Evolutionary conservation across 2,113 vertebrate species (phyloP), one percentile per base, ranked within the genome.

Genomic region (Chaetorhynchus papuensis): DNA sequence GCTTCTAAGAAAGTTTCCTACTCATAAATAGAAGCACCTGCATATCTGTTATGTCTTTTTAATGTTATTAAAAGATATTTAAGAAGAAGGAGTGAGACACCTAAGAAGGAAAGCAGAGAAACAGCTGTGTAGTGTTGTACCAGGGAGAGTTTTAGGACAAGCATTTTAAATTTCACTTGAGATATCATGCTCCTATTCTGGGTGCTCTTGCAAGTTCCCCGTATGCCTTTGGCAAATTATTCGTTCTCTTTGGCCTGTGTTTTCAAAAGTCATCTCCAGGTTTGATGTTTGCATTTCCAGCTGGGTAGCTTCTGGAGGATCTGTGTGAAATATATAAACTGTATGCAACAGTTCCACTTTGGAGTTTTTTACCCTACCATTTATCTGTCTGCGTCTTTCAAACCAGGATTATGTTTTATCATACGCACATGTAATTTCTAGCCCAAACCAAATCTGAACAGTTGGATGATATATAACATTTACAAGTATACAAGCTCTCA

Each of bases 1-100:
- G 90, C 85, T 91, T 94, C 59, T 52, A 60, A 68, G 76, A 37
- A 95, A 96, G 65, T 90, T 89, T 74, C 61, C 53, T 66, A 15
- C 31, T 86, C 18, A 31, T 50, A 87, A 79, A 82, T 15, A 76
- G 71, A 88, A 96, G 49, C 33, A 76, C 49, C n/a, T 79, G 20
- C 6, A 1, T 52, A 24, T 12, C 74, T 81, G 30, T 52, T 42
- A 30, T 87, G 95, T 23, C 8, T 74, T 90, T 83, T 77, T 57
- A 70, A 53, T 75, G 20, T 74, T 83, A 42, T 68, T 78, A 78
- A 61, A 81, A 75, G 24, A 4, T 70, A 56, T 50, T 94, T 71
- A 90, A 57, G 69, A n/a, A 50, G 15, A 3, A 47, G 16, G 6
- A 27, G 20, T 37, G 33, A 91, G 41, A 71, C 18, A 59, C 15